Percentiles rank a stretch among this genome's conserved stretches.
Conservation (phyloP, 2,888 invertebrate species). For the Dione vanillae region DNA sequence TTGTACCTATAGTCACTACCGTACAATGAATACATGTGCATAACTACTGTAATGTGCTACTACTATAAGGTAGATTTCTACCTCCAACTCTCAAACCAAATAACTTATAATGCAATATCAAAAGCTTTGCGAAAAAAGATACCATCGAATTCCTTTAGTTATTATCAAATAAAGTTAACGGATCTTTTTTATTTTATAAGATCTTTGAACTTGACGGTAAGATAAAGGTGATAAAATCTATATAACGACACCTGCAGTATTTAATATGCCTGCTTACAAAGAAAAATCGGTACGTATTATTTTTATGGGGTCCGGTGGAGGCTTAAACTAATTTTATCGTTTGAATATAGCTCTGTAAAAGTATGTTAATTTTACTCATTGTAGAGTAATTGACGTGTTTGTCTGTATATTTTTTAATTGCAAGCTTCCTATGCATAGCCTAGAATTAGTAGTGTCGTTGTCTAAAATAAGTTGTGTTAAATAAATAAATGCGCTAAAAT, state of each 20-base stretch:
- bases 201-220: conserved; percentile 44
- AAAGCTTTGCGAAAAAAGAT: conserved; percentile 37
- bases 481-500: no score
- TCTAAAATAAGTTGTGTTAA: no score
- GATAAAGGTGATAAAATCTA: conserved; percentile 47
- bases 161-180: conserved; percentile 47
- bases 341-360: no score
- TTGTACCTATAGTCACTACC: no score
- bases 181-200: conserved; percentile 41
- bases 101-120: no score
- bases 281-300: neutral
- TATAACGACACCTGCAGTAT: conserved; percentile 28
- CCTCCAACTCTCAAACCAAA: no score
- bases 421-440: no score
- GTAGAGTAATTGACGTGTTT: neutral
- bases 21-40: no score
- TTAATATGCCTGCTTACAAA: conserved; percentile 28
- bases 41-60: no score
- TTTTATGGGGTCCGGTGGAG: neutral
- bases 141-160: conserved; percentile 46
- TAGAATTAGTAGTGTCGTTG: no score
- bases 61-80: no score
- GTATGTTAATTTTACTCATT: no score
- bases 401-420: neutral
- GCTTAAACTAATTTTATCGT: neutral